A percentile compares a stretch with the other conserved stretches of the same genome.
These are phyloP conservation scores for Sorex maritimensis DNA, from an alignment of 2,797 vertebrate genomes.

Conservation along the genomic window DNA sequence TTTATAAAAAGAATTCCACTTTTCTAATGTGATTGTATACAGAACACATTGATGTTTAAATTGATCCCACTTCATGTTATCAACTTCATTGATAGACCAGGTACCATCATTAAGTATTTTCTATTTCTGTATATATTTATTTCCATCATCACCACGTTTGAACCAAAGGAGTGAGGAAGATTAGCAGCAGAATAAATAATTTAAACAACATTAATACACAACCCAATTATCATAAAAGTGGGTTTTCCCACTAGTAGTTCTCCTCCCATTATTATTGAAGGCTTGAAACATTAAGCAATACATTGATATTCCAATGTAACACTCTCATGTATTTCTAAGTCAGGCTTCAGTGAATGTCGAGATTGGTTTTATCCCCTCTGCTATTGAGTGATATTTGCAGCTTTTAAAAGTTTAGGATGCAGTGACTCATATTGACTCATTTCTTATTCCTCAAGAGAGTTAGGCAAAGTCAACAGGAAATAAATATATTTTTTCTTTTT, in stretches of 20 bases:
- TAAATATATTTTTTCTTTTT: neutral
- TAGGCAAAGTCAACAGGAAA: constrained; percentile 11
- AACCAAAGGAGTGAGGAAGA: neutral
- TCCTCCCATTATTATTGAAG: constrained; percentile 62
- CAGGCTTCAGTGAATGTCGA: constrained; percentile 71
- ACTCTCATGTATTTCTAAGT: constrained; percentile 76
- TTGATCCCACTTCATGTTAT: neutral
- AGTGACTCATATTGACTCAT: constrained; percentile 30
- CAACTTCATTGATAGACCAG: neutral
- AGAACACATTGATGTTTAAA: constrained; percentile 33
- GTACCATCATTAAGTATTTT: constrained; percentile 29
- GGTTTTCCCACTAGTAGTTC: neutral
- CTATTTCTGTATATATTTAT: neutral
- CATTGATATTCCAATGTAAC: constrained; percentile 66
- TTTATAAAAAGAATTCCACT: constrained; percentile 43
- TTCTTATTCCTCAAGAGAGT: constrained; percentile 52
- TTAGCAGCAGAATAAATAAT: constrained; percentile 26
- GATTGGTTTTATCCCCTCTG: constrained; percentile 57
- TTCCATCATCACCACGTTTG: neutral
- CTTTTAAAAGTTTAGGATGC: constrained; percentile 54
- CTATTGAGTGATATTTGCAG: constrained; percentile 22
- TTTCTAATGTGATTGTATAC: neutral
- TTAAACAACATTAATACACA: constrained; percentile 65
- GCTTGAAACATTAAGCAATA: constrained; percentile 29
- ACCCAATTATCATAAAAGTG: constrained; percentile 39